A percentile compares a stretch with the other conserved stretches of the same genome.
Evolutionary conservation across 2,797 vertebrate genomes (phyloP).

Genomic region (Odontamblyopus rebecca): DNA sequence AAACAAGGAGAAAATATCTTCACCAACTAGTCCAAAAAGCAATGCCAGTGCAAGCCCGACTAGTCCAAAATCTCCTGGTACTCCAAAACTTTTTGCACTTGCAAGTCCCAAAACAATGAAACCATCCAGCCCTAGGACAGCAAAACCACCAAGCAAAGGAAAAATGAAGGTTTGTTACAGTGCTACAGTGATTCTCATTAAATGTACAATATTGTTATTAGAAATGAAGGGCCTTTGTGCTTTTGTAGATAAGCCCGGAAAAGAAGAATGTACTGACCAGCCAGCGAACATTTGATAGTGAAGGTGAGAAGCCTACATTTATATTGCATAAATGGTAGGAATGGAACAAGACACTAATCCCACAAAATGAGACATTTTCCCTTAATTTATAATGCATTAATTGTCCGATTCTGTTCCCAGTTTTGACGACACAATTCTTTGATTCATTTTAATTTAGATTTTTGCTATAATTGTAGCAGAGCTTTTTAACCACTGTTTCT

Average conservation of each 20-base stretch:
- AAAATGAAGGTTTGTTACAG: constrained; percentile 45
- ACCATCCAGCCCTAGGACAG: constrained; percentile 64
- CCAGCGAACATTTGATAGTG: constrained; percentile 91
- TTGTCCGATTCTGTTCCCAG: too few relatives aligned
- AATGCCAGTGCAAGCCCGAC: not conserved
- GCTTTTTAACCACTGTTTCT: too few relatives aligned
- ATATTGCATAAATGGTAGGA: not conserved
- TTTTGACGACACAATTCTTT: too few relatives aligned
- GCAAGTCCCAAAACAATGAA: constrained; percentile 39
- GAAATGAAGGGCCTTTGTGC: not conserved
- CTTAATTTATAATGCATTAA: too few relatives aligned
- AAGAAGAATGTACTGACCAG: constrained; percentile 83
- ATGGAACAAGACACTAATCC: too few relatives aligned
- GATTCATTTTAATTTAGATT: too few relatives aligned
- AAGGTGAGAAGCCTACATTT: constrained; percentile 81
- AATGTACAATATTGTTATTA: not conserved
- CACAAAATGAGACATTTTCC: too few relatives aligned
- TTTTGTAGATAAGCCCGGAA: constrained; percentile 61
- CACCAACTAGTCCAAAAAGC: constrained; percentile 33
- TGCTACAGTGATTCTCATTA: not conserved
- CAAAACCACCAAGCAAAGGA: constrained; percentile 70
- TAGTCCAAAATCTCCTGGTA: constrained; percentile 17
- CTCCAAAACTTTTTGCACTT: constrained; percentile 4
- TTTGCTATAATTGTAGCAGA: too few relatives aligned
- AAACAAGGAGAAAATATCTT: constrained; percentile 76